phyloP scores from a whole-genome alignment of 2,797 vertebrate species.

The Alca torda region DNA sequence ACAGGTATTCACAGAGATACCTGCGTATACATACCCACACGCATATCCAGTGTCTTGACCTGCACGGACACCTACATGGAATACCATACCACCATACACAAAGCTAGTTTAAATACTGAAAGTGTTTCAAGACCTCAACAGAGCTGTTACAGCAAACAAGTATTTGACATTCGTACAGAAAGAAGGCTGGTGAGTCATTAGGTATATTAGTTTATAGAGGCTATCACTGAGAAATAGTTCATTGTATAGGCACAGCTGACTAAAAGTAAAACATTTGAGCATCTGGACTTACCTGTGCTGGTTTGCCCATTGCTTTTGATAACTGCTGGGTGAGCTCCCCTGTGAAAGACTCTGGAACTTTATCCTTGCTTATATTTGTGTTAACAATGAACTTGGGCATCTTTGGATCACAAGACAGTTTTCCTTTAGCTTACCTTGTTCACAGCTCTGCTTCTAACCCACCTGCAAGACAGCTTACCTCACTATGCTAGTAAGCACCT shows the following conservation, averaged over 20 bases:
- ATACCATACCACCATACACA: not conserved
- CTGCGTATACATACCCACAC: not conserved
- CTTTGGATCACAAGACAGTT: not conserved
- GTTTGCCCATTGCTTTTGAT: slow-evolving; percentile 11
- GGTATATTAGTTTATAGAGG: not conserved
- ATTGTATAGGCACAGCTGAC: not conserved
- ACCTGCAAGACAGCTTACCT: not conserved
- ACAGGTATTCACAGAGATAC: not conserved
- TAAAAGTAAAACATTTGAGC: not conserved
- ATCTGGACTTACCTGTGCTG: not conserved
- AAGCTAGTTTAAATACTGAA: not conserved
- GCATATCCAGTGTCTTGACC: not conserved
- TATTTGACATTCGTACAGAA: not conserved
- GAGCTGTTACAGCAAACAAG: not conserved
- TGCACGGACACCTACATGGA: not conserved
- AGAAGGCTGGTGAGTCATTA: not conserved
- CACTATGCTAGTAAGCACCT: not conserved
- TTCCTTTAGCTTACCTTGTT: not conserved
- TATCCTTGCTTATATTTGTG: not conserved
- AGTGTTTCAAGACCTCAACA: not conserved
- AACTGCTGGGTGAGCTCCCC: not conserved
- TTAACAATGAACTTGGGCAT: not conserved
- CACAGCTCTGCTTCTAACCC: not conserved
- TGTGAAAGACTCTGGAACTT: not conserved
- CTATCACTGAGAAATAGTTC: not conserved